Conservation (phyloP, 2,888 invertebrate genomes). For the Pocota personata region DNA sequence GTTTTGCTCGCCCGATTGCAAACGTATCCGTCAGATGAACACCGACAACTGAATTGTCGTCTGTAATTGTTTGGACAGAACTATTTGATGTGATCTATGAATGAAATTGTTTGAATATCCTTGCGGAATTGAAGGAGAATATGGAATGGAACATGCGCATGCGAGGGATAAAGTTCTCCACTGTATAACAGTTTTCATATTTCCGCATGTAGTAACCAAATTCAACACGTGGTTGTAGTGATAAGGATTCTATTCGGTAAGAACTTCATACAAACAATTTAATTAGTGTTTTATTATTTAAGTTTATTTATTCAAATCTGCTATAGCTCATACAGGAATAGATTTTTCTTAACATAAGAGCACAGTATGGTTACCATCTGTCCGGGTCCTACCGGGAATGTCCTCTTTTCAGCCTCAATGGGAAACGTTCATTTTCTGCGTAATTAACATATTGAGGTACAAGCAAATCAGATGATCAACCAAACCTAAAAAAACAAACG, state of each 20-base stretch:
- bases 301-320: too few species aligned
- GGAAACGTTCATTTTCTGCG: too few species aligned
- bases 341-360: too few species aligned
- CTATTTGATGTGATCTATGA: constrained; percentile 36
- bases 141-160: constrained; percentile 49
- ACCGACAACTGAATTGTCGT: constrained; percentile 55
- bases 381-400: too few species aligned
- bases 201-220: neutral
- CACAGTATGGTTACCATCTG: too few species aligned
- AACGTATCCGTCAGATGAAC: constrained; percentile 42
- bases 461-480: too few species aligned
- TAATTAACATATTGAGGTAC: too few species aligned
- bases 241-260: neutral
- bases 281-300: neutral
- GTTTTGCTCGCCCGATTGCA: constrained; percentile 23
- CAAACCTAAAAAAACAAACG: too few species aligned
- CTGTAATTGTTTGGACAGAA: neutral
- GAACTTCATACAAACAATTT: too few species aligned
- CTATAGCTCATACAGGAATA: too few species aligned
- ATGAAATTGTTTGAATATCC: constrained; percentile 36
- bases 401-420: too few species aligned
- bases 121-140: neutral
- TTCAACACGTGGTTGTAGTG: constrained; percentile 51
- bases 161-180: neutral
- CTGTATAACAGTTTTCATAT: constrained; percentile 47